These are phyloP conservation scores for Camarhynchus parvulus DNA, from an alignment of 2,113 vertebrate genomes.

Conservation along the genomic window DNA sequence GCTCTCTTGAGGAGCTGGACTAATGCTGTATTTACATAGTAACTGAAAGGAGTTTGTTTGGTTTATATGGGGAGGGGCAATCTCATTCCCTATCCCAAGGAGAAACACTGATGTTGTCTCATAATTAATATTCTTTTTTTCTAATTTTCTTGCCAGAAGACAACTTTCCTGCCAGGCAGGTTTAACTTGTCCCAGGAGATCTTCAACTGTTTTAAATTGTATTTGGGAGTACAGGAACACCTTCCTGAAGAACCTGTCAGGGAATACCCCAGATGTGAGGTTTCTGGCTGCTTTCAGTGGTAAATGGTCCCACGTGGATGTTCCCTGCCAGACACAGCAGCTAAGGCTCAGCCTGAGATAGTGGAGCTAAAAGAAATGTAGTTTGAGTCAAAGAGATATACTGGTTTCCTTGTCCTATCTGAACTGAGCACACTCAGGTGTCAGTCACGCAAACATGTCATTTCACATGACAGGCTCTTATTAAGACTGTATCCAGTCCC, in stretches of 20 bases:
- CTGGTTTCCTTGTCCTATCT: neutral
- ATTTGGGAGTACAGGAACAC: neutral
- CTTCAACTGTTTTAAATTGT: neutral
- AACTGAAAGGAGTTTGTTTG: neutral
- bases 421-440: neutral
- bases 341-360: neutral
- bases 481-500: neutral
- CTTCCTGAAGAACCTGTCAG: neutral
- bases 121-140: conserved; percentile 3
- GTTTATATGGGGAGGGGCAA: neutral
- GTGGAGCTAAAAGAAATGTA: fast-evolving
- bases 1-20: neutral
- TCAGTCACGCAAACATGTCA: neutral
- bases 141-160: neutral
- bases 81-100: neutral
- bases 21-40: neutral
- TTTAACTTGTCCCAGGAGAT: neutral
- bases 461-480: neutral
- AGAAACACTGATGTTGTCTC: neutral
- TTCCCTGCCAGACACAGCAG: neutral
- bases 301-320: neutral
- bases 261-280: neutral
- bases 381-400: neutral
- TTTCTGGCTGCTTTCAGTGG: neutral
- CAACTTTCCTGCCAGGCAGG: neutral